Evolutionary conservation across 1,140 invertebrate species (phyloP).

Genomic region (Drosophila sproati): DNA sequence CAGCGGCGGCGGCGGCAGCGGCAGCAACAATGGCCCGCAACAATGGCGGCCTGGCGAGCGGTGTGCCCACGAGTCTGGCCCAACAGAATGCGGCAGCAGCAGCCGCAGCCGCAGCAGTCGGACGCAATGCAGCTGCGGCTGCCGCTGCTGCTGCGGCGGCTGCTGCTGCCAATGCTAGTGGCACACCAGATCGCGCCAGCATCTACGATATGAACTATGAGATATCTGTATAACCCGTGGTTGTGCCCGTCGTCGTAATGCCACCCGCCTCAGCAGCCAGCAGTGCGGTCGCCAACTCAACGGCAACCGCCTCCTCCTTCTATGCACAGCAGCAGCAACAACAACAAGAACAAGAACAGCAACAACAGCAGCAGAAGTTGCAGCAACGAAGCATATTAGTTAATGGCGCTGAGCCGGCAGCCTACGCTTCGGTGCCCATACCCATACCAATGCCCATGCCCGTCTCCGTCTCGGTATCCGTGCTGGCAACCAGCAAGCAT

Average conservation of each 20-base stretch:
- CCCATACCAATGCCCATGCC: slow-evolving; percentile 16
- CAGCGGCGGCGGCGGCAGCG: slow-evolving; percentile 58
- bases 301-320: slow-evolving; percentile 27
- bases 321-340: slow-evolving; percentile 18
- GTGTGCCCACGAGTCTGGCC: slow-evolving; percentile 30
- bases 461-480: slow-evolving; percentile 9
- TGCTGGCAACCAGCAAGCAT: slow-evolving; percentile 46
- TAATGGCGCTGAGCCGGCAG: slow-evolving; percentile 52
- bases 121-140: slow-evolving; percentile 44
- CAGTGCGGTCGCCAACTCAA: slow-evolving; percentile 22
- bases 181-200: slow-evolving; percentile 93
- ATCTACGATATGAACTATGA: slow-evolving; percentile 98
- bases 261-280: slow-evolving; percentile 60
- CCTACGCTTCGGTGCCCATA: slow-evolving; percentile 70
- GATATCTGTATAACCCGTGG: slow-evolving; percentile 91
- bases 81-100: slow-evolving; percentile 42
- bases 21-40: slow-evolving; percentile 36
- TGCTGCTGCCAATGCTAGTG: slow-evolving; percentile 84
- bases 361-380: slow-evolving; percentile 12
- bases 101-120: slow-evolving; percentile 17
- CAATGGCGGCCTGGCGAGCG: slow-evolving; percentile 65
- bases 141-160: slow-evolving; percentile 27
- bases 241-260: slow-evolving; percentile 80
- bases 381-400: slow-evolving; percentile 5
- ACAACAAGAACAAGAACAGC: slow-evolving; percentile 17